Conservation (phyloP, 2,113 vertebrate genomes). For the Gymnarchus niloticus region DNA sequence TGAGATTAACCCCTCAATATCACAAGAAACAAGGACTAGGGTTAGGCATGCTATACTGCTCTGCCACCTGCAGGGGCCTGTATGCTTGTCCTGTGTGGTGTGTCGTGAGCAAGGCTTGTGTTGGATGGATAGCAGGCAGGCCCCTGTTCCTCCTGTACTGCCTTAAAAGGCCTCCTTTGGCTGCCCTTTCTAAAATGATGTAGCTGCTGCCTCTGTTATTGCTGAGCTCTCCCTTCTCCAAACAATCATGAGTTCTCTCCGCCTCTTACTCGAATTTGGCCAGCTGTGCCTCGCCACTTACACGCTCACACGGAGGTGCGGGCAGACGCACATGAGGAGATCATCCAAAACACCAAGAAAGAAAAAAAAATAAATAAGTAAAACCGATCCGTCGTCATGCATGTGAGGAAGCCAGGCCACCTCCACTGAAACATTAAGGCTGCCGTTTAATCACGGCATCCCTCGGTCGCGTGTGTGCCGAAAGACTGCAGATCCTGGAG, state of each 20-base stretch:
- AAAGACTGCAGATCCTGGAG: not conserved
- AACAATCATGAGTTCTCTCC: slow-evolving; percentile 44
- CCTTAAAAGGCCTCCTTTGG: slow-evolving; percentile 58
- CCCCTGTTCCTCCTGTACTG: slow-evolving; percentile 7
- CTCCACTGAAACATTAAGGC: not conserved
- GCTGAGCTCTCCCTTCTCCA: slow-evolving; percentile 48
- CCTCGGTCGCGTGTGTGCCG: not conserved
- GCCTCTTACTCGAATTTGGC: slow-evolving; percentile 5
- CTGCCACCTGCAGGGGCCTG: not conserved
- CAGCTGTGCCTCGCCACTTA: not conserved
- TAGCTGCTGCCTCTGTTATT: slow-evolving; percentile 55
- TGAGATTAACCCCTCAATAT: not conserved
- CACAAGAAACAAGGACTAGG: not conserved
- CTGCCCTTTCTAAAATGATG: slow-evolving; percentile 48
- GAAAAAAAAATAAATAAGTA: not conserved
- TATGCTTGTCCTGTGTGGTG: not conserved
- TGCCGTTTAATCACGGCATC: not conserved
- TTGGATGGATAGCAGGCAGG: not conserved
- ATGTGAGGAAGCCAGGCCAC: not conserved
- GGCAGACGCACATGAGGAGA: not conserved
- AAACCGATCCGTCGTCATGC: not conserved
- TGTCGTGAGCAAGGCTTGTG: not conserved
- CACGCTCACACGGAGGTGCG: not conserved
- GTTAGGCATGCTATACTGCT: not conserved
- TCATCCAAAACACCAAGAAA: not conserved